Conservation (phyloP, 2,888 invertebrate species). For the Pseudoips prasinana region DNA sequence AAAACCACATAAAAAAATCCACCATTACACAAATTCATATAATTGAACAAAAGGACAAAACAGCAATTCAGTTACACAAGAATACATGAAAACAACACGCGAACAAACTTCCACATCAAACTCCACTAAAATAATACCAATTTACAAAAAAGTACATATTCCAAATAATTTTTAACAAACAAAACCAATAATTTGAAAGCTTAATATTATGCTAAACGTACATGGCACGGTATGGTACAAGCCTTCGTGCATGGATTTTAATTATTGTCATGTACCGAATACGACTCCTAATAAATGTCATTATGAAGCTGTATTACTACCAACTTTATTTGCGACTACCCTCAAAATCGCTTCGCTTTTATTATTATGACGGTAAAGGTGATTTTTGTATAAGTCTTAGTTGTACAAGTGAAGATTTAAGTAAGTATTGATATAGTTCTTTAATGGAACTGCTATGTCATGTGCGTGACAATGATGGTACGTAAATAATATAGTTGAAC, state of each 20-base stretch:
- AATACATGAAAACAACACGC: conserved; percentile 31
- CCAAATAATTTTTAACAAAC: conserved; percentile 47
- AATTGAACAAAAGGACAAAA: too few relatives aligned
- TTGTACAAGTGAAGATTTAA: conserved; percentile 16
- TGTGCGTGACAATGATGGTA: conserved; percentile 78
- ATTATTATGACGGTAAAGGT: conserved; percentile 15
- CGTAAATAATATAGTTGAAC: conserved; percentile 65
- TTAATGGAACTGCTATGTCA: conserved; percentile 72
- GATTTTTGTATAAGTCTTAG: conserved; percentile 14
- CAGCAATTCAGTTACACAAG: conserved; percentile 1
- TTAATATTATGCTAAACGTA: conserved; percentile 73
- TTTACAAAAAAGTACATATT: conserved; percentile 40
- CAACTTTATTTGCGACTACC: conserved; percentile 27
- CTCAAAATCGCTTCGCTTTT: conserved; percentile 14
- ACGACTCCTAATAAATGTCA: conserved; percentile 80
- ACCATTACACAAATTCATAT: too few relatives aligned
- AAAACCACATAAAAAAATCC: too few relatives aligned
- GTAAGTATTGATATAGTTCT: conserved; percentile 63
- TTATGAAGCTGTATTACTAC: conserved; percentile 67
- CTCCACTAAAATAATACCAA: conserved; percentile 23
- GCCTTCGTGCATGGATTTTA: conserved; percentile 79
- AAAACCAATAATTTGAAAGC: conserved; percentile 57
- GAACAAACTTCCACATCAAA: conserved; percentile 28
- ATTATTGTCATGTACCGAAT: conserved; percentile 81
- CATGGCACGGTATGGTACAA: conserved; percentile 74